A percentile compares a stretch with the other conserved stretches of the same genome.
Evolutionary conservation across 2,113 vertebrate genomes (phyloP).

Genomic region (Naja naja): DNA sequence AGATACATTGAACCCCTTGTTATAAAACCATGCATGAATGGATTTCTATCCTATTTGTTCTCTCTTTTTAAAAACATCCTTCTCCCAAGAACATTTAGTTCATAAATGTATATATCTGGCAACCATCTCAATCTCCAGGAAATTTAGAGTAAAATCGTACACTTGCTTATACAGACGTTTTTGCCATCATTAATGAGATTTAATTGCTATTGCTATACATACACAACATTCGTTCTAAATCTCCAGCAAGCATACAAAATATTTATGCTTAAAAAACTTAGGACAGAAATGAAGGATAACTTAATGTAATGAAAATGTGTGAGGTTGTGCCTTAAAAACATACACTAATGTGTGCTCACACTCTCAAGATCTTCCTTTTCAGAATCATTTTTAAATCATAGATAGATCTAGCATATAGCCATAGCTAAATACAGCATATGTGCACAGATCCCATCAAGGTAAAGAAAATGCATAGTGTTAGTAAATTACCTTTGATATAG

Average conservation of each 20-base stretch:
- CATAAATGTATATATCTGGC: not conserved
- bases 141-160: not conserved
- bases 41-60: constrained; percentile 46
- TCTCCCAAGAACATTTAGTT: not conserved
- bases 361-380: not conserved
- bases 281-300: not conserved
- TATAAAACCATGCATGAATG: constrained; percentile 34
- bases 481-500: not conserved
- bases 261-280: not conserved
- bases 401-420: not conserved
- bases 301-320: not conserved
- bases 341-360: not conserved
- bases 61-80: constrained; percentile 32
- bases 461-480: not conserved
- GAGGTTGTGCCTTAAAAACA: not conserved
- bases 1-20: constrained; percentile 45
- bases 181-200: not conserved
- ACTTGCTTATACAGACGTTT: not conserved
- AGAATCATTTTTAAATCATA: not conserved
- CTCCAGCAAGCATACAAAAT: not conserved
- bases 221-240: not conserved
- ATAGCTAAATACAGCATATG: not conserved
- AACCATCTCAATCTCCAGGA: not conserved
- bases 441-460: not conserved
- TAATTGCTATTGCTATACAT: not conserved